Evolutionary conservation across 64 coral and sea anemone genomes (phyloP), one percentile per base, ranked within the genome.

Genomic region (Trachythela sp.): DNA sequence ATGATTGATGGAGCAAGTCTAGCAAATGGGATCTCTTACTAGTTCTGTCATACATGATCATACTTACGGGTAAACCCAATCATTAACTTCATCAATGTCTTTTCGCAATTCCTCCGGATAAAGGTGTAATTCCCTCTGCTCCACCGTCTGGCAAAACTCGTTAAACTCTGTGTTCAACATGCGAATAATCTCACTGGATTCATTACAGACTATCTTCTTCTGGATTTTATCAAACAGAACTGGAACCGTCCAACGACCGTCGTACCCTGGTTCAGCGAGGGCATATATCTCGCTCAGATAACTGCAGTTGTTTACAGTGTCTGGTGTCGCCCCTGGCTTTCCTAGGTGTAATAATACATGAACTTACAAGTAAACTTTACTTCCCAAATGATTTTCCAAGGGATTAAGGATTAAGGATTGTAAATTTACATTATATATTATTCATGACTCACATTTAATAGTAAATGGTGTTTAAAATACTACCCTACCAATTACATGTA

Each of bases 1-100:
- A n/a, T n/a, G n/a, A n/a, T n/a, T n/a, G n/a, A n/a, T n/a, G n/a
- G n/a, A n/a, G n/a, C n/a, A n/a, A n/a, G n/a, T n/a, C n/a, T n/a
- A n/a, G n/a, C n/a, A n/a, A n/a, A n/a, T n/a, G n/a, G n/a, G n/a
- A n/a, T n/a, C n/a, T n/a, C n/a, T n/a, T n/a, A n/a, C n/a, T n/a
- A n/a, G n/a, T n/a, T n/a, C n/a, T n/a, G n/a, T n/a, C n/a, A n/a
- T n/a, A n/a, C n/a, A n/a, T n/a, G n/a, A n/a, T 1, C 33, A 32
- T 27, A 91, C 95, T 88, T 86, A 97, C 95, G 90, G 85, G 54
- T 97, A 94, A 70, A 97, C 94, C 95, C 95, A 97, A 33, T 67
- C 48, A 32, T 97, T 97, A 7, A 97, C 43, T 48, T 97, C 93
- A 0, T 97, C 90, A 80, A 97, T 97, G 58, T 92, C 75, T 30